Percentiles rank a stretch among this genome's conserved stretches.
Evolutionary conservation across 2,888 invertebrate genomes (phyloP).

Genomic region (Antheraea assamensis): DNA sequence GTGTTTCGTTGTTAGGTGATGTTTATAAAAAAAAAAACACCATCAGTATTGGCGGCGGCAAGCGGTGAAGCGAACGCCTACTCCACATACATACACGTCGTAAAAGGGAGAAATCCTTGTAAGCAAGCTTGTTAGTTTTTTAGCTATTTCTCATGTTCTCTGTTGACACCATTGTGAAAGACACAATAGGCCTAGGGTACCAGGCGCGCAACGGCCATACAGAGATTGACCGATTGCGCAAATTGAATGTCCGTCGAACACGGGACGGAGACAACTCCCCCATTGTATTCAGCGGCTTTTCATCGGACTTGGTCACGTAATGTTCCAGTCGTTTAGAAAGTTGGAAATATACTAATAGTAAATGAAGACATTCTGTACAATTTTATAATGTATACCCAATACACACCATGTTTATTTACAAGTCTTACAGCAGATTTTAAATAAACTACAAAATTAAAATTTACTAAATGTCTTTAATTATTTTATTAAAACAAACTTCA

Average conservation of each 20-base stretch:
- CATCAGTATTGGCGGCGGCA: too few species aligned
- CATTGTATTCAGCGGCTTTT: slow-evolving; percentile 64
- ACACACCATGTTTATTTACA: not conserved
- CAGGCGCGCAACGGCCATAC: slow-evolving; percentile 61
- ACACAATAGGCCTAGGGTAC: slow-evolving; percentile 64
- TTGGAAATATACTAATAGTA: slow-evolving; percentile 13
- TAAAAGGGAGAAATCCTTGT: too few species aligned
- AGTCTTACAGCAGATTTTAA: not conserved
- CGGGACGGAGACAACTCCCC: slow-evolving; percentile 53
- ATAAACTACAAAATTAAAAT: not conserved
- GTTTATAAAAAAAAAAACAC: not conserved
- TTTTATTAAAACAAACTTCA: too few species aligned
- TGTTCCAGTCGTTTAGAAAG: slow-evolving; percentile 42
- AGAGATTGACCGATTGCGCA: slow-evolving; percentile 76
- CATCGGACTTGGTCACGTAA: slow-evolving; percentile 57
- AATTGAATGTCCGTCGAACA: slow-evolving; percentile 75
- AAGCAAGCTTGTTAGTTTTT: slow-evolving; percentile 36
- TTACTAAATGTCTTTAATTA: too few species aligned
- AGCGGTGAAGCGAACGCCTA: too few species aligned
- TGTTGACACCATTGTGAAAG: slow-evolving; percentile 58
- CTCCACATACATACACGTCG: too few species aligned
- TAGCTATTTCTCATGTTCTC: slow-evolving; percentile 58
- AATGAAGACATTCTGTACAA: not conserved
- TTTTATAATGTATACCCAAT: not conserved
- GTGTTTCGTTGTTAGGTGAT: not conserved